Conservation (phyloP, 2,113 vertebrate species). For the Callocephalon fimbriatum region DNA sequence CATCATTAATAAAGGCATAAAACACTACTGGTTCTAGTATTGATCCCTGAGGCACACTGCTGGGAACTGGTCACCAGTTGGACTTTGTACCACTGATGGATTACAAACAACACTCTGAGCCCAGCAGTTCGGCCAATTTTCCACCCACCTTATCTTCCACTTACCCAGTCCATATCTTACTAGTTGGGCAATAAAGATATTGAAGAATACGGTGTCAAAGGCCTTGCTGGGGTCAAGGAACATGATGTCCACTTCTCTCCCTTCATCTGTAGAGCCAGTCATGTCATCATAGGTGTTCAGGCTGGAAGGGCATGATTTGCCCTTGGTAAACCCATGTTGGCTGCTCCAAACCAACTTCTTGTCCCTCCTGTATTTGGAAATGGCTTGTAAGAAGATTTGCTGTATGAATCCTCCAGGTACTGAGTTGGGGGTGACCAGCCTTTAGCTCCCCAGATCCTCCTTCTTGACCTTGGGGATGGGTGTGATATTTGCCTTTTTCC, state of each 20-base stretch:
- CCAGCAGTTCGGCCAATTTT: neutral
- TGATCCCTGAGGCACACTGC: neutral
- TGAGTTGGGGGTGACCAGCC: neutral
- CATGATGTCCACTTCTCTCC: accelerated
- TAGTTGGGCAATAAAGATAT: neutral
- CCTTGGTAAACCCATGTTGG: neutral
- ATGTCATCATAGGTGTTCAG: accelerated
- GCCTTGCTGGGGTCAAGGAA: neutral
- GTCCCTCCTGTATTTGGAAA: neutral
- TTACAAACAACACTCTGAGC: neutral
- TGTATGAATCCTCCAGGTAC: neutral
- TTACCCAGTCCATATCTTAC: neutral
- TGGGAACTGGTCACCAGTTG: accelerated
- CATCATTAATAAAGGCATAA: neutral
- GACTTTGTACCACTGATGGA: neutral
- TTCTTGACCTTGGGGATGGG: neutral
- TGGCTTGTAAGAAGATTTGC: neutral
- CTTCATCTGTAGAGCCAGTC: neutral
- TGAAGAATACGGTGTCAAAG: neutral
- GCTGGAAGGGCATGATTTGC: neutral
- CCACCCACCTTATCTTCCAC: neutral
- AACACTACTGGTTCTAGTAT: neutral
- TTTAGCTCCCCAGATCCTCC: neutral
- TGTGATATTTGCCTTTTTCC: neutral
- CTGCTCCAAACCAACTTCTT: neutral